A percentile compares a stretch with the other conserved stretches of the same genome.
phyloP scores from a whole-genome alignment of 2,113 vertebrate species.

The Laterallus jamaicensis region DNA sequence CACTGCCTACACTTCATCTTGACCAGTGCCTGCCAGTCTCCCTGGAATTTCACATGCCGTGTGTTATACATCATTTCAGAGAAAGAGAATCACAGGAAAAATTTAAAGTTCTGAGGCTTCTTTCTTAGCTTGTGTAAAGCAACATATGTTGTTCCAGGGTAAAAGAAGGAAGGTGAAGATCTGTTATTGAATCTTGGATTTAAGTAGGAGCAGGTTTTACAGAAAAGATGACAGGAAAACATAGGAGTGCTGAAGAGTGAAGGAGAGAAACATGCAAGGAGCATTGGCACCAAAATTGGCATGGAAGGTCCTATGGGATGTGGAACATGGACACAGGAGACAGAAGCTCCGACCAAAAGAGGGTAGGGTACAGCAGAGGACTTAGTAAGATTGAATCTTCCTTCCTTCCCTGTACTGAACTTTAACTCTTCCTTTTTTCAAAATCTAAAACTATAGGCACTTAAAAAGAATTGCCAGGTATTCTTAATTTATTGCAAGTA shows the following conservation, averaged over 20 bases:
- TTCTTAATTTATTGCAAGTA: conserved; percentile 47
- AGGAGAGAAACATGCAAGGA: not conserved
- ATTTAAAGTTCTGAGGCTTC: not conserved
- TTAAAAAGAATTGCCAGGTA: conserved; percentile 14
- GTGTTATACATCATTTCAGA: not conserved
- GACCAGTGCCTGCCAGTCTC: not conserved
- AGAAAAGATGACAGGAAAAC: not conserved
- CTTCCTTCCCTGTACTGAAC: not conserved
- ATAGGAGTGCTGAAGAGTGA: not conserved
- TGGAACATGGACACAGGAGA: not conserved
- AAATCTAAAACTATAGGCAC: not conserved
- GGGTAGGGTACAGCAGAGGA: not conserved
- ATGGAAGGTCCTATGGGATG: not conserved
- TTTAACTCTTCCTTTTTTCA: not conserved
- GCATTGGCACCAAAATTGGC: not conserved
- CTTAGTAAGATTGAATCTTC: not conserved
- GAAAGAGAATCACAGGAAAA: not conserved
- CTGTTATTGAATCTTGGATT: not conserved
- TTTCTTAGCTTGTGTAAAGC: not conserved
- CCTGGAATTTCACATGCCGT: not conserved
- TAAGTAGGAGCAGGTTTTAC: accelerated
- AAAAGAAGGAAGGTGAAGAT: not conserved
- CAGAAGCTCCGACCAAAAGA: not conserved
- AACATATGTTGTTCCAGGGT: not conserved
- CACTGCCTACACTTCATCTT: not conserved